A percentile compares a stretch with the other conserved stretches of the same genome.
Conservation (phyloP, 2,113 vertebrate species). For the Crotalus horridus region DNA sequence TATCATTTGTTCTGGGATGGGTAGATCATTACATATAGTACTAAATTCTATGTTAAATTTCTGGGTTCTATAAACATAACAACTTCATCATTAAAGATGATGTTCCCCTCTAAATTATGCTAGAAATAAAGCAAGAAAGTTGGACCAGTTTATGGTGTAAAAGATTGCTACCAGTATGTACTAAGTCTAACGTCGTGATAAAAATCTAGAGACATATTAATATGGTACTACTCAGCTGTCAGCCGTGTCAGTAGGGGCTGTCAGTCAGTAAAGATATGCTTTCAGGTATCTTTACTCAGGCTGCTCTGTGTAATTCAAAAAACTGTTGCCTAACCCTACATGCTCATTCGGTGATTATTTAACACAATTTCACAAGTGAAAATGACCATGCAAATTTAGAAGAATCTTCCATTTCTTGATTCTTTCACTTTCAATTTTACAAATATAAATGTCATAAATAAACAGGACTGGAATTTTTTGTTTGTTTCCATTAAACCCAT, state of each 20-base stretch:
- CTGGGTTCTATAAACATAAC: not conserved
- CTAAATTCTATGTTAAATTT: not conserved
- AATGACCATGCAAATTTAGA: not conserved
- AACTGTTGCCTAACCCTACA: not conserved
- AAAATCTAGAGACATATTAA: not conserved
- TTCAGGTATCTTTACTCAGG: not conserved
- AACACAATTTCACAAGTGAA: not conserved
- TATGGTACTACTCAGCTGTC: not conserved
- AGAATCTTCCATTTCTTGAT: not conserved
- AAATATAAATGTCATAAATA: not conserved
- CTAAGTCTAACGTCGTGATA: not conserved
- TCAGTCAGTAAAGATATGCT: too few relatives aligned
- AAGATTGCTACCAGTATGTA: too few relatives aligned
- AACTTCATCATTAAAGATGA: not conserved
- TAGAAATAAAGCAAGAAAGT: not conserved
- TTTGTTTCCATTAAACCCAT: not conserved
- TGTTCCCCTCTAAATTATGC: too few relatives aligned
- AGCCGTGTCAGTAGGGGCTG: not conserved
- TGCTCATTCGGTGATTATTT: not conserved
- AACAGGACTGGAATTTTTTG: not conserved
- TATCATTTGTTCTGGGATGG: not conserved
- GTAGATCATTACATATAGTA: not conserved
- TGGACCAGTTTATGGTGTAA: not conserved
- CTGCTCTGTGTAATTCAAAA: not conserved
- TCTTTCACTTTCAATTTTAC: not conserved